Conservation (phyloP, 2,797 vertebrate genomes). For the Taeniopygia guttata region DNA sequence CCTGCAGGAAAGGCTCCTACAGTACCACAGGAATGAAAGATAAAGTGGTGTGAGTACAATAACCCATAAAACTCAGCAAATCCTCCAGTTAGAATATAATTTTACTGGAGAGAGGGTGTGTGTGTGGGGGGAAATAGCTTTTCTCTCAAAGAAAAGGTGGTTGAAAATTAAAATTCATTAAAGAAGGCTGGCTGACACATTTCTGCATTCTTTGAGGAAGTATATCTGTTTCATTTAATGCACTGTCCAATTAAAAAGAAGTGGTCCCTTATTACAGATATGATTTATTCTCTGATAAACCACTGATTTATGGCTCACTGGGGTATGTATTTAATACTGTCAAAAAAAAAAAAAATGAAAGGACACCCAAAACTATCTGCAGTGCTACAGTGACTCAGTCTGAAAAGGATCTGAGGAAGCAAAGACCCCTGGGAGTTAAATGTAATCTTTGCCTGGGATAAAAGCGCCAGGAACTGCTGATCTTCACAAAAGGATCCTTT, state of each 20-base stretch:
- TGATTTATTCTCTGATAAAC: slow-evolving; percentile 79
- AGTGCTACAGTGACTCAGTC: slow-evolving; percentile 91
- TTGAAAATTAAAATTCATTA: slow-evolving; percentile 77
- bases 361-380: slow-evolving; percentile 90
- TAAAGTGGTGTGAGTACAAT: slow-evolving; percentile 20
- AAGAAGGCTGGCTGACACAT: slow-evolving; percentile 69
- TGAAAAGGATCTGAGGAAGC: slow-evolving; percentile 89
- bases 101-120: slow-evolving; percentile 34
- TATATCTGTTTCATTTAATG: slow-evolving; percentile 75
- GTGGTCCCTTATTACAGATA: slow-evolving; percentile 78
- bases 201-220: slow-evolving; percentile 73
- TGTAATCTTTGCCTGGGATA: slow-evolving; percentile 79
- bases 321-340: slow-evolving; percentile 76
- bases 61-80: slow-evolving; percentile 50
- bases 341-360: slow-evolving; percentile 67
- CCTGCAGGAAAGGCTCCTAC: background rate
- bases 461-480: slow-evolving; percentile 72
- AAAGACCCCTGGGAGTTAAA: slow-evolving; percentile 78
- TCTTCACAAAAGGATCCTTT: slow-evolving; percentile 72
- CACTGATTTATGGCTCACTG: slow-evolving; percentile 76
- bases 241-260: slow-evolving; percentile 78
- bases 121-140: slow-evolving; percentile 22
- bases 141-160: slow-evolving; percentile 68
- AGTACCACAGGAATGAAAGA: slow-evolving; percentile 1
- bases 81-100: slow-evolving; percentile 30